Conservation (phyloP, 2,888 invertebrate species). For the Cybosia mesomella region DNA sequence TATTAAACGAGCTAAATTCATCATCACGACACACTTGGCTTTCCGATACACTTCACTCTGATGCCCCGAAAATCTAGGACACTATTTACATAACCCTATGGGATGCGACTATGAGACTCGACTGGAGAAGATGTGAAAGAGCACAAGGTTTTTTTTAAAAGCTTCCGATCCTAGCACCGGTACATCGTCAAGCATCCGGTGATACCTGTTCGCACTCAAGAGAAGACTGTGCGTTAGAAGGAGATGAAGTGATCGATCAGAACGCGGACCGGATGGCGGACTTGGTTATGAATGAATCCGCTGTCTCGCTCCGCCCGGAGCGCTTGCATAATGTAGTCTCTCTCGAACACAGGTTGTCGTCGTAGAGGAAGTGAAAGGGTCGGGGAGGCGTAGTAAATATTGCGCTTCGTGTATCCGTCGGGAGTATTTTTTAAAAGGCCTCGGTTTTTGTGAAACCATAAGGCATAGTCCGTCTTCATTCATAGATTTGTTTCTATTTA, state of each 20-base stretch:
- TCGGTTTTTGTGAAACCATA: constrained; percentile 76
- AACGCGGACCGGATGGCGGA: constrained; percentile 85
- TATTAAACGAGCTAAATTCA: constrained; percentile 66
- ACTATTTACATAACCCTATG: constrained; percentile 38
- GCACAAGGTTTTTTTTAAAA: constrained; percentile 72
- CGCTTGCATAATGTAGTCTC: constrained; percentile 68
- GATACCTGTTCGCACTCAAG: constrained; percentile 84
- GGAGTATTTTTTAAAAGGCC: constrained; percentile 77
- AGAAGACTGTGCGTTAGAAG: constrained; percentile 80
- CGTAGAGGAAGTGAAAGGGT: constrained; percentile 87
- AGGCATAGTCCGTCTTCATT: constrained; percentile 74
- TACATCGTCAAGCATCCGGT: constrained; percentile 80
- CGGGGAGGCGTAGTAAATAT: constrained; percentile 86
- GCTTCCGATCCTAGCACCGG: constrained; percentile 80
- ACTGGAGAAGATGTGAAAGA: constrained; percentile 62
- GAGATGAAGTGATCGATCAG: constrained; percentile 84
- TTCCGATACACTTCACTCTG: constrained; percentile 48
- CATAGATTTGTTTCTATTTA: constrained; percentile 64
- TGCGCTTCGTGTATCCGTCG: constrained; percentile 76
- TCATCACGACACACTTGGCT: constrained; percentile 60
- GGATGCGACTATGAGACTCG: constrained; percentile 46
- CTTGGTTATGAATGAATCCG: constrained; percentile 86
- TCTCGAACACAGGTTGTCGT: constrained; percentile 81
- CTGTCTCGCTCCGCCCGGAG: constrained; percentile 71
- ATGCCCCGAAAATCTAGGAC: constrained; percentile 48